These are phyloP conservation scores for Chionomys nivalis DNA, from an alignment of 2,113 vertebrate genomes.

Conservation along the genomic window DNA sequence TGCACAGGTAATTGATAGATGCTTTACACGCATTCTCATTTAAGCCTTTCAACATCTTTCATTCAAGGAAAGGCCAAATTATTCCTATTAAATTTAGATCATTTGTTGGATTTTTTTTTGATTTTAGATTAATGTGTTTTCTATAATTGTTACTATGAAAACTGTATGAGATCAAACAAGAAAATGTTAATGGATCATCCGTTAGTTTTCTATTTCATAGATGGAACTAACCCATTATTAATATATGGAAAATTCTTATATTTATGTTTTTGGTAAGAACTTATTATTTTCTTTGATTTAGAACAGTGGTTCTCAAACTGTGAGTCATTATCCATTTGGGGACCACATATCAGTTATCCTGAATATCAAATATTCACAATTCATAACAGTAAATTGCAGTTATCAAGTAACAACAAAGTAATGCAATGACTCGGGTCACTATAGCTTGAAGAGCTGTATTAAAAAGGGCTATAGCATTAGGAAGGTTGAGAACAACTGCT, in stretches of 20 bases:
- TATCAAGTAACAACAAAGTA: not conserved
- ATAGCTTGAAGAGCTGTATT: not conserved
- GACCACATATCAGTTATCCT: not conserved
- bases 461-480: not conserved
- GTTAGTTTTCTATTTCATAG: not conserved
- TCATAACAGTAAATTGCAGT: not conserved
- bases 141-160: constrained; percentile 48
- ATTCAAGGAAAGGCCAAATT: constrained; percentile 46
- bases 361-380: not conserved
- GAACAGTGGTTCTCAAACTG: not conserved
- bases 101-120: constrained; percentile 26
- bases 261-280: constrained; percentile 28
- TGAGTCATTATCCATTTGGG: not conserved
- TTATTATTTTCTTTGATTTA: constrained; percentile 32
- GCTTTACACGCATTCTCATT: not conserved
- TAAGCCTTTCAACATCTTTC: constrained; percentile 46
- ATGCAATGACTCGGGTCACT: not conserved
- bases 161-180: constrained; percentile 16
- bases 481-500: not conserved
- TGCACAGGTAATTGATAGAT: constrained; percentile 57
- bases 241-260: not conserved
- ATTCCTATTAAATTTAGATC: constrained; percentile 13
- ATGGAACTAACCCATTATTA: not conserved
- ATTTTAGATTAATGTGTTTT: constrained; percentile 21
- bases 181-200: not conserved